Evolutionary conservation across 2,797 vertebrate genomes (phyloP).

Genomic region (Epinephelus awoara): DNA sequence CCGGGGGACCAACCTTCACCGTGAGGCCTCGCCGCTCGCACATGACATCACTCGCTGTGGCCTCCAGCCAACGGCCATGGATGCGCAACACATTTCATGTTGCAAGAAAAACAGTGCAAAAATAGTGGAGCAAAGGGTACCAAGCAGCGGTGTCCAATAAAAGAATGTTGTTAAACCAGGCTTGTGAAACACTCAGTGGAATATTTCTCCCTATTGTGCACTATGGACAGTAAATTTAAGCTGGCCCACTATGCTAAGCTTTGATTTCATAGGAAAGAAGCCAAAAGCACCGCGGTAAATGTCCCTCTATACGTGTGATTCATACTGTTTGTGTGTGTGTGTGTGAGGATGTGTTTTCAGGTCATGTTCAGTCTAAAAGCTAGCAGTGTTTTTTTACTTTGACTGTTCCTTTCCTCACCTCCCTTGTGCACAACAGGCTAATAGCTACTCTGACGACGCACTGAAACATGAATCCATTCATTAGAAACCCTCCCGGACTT

Average conservation of each 20-base stretch:
- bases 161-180: conserved; percentile 58
- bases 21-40: conserved; percentile 44
- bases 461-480: conserved; percentile 66
- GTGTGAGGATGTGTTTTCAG: conserved; percentile 16
- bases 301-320: conserved; percentile 42
- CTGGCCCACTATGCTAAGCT: conserved; percentile 34
- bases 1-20: conserved; percentile 64
- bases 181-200: conserved; percentile 68
- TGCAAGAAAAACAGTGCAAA: conserved; percentile 58
- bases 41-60: conserved; percentile 75
- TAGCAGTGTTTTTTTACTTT: conserved; percentile 23
- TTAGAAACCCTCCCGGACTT: conserved; percentile 49
- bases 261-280: conserved; percentile 65
- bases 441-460: conserved; percentile 56
- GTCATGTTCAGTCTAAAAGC: conserved; percentile 5
- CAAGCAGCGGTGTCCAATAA: conserved; percentile 55
- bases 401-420: conserved; percentile 42
- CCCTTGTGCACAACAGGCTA: conserved; percentile 39
- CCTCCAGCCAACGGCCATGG: conserved; percentile 55
- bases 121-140: conserved; percentile 47
- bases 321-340: conserved; percentile 23
- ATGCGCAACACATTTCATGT: conserved; percentile 67
- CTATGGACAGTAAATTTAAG: conserved; percentile 51
- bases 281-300: conserved; percentile 42
- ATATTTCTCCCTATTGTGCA: conserved; percentile 58